Percentiles rank a stretch among this genome's conserved stretches.
Conservation (phyloP, 2,113 vertebrate genomes). For the Ptilorrhoa leucosticta region DNA sequence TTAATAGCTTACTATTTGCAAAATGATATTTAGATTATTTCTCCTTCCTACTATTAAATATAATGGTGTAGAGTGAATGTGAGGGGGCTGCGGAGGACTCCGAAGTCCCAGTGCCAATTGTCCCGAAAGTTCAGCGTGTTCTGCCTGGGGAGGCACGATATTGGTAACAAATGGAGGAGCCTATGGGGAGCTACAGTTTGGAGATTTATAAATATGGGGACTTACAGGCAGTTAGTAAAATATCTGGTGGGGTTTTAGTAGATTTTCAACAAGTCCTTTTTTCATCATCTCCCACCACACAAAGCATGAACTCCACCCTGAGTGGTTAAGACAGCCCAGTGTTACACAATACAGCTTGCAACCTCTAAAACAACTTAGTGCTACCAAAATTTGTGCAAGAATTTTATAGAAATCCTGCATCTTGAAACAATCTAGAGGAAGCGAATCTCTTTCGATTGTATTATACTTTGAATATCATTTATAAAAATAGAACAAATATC, state of each 20-base stretch:
- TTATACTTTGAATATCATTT: conserved; percentile 58
- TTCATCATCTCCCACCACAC: background rate
- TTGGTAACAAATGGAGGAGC: fast-evolving
- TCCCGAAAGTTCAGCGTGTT: background rate
- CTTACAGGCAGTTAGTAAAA: background rate
- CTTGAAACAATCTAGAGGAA: background rate
- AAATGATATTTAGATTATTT: conserved; percentile 45
- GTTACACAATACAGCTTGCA: background rate
- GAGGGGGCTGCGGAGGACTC: background rate
- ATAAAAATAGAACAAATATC: conserved; percentile 66
- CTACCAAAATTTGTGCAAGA: background rate
- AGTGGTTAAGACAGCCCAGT: background rate
- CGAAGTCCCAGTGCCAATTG: background rate
- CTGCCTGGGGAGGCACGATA: background rate
- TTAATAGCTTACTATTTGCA: conserved; percentile 63
- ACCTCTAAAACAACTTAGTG: background rate
- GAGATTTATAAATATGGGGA: fast-evolving
- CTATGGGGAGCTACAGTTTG: too few relatives aligned
- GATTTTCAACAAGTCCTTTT: background rate
- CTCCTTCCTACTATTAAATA: background rate
- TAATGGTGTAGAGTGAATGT: background rate
- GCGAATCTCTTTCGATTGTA: conserved; percentile 54
- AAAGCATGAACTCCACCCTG: background rate
- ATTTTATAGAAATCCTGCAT: conserved; percentile 8
- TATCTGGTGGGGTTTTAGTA: background rate